Evolutionary conservation across 2,113 vertebrate genomes (phyloP).

Genomic region (Asarcornis scutulata): DNA sequence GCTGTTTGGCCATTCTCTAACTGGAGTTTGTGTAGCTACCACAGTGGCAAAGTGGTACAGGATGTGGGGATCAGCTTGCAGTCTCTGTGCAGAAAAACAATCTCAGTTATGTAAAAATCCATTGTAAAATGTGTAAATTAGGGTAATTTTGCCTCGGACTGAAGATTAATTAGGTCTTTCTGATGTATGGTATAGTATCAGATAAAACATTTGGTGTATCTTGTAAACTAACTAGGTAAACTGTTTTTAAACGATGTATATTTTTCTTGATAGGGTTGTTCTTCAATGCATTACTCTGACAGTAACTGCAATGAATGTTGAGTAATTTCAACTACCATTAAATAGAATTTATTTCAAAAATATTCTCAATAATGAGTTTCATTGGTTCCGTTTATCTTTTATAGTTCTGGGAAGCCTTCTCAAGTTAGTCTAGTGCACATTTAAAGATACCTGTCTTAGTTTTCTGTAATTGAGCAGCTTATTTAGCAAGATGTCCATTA

Average conservation of each 20-base stretch:
- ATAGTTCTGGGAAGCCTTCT: background rate
- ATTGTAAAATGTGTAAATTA: background rate
- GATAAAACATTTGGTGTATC: background rate
- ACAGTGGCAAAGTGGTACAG: fast-evolving
- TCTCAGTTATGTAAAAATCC: background rate
- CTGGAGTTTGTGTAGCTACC: background rate
- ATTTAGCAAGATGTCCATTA: background rate
- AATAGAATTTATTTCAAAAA: background rate
- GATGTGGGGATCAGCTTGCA: background rate
- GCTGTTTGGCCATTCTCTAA: background rate
- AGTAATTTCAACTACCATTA: background rate
- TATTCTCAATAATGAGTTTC: background rate
- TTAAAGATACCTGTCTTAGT: background rate
- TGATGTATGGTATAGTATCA: fast-evolving
- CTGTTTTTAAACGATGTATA: background rate
- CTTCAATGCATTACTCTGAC: background rate
- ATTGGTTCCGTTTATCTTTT: background rate
- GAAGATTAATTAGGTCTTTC: background rate
- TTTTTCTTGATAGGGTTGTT: background rate
- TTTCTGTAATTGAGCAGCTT: background rate
- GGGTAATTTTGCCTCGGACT: background rate
- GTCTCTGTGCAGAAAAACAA: background rate
- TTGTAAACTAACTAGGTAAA: background rate
- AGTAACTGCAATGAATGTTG: background rate
- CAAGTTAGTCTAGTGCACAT: background rate